Conservation (phyloP, 2,113 vertebrate species). For the Cheirogaleus medius region DNA sequence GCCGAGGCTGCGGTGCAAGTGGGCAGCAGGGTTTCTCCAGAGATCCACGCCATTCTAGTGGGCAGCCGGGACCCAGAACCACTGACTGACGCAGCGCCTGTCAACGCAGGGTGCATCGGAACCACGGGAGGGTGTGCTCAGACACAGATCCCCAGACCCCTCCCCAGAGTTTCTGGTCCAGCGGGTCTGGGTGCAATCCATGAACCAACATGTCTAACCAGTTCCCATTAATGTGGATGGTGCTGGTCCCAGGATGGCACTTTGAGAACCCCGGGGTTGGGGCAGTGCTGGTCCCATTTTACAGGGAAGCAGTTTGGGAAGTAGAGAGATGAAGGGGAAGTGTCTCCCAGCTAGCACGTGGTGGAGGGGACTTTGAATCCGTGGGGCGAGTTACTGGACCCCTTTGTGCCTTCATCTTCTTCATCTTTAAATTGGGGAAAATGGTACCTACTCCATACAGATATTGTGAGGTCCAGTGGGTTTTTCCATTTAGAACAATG, state of each 20-base stretch:
- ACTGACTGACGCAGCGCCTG: fast-evolving
- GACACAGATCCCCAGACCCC: background rate
- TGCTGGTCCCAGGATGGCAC: background rate
- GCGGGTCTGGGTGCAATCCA: background rate
- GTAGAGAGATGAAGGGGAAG: background rate
- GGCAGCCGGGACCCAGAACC: background rate
- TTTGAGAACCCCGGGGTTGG: fast-evolving
- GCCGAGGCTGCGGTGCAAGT: background rate
- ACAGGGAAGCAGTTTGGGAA: background rate
- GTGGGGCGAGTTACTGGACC: no score
- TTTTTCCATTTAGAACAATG: background rate
- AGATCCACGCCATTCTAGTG: background rate
- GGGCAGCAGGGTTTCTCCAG: background rate
- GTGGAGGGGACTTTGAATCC: background rate
- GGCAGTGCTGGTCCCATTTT: background rate
- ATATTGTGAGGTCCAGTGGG: background rate
- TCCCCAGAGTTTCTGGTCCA: background rate
- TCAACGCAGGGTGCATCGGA: no score
- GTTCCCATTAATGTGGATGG: background rate
- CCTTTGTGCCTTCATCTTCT: background rate
- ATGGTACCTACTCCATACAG: fast-evolving
- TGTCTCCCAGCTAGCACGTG: fast-evolving
- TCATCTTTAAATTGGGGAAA: background rate
- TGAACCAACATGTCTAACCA: background rate
- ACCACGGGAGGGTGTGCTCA: fast-evolving